phyloP scores from a whole-genome alignment of 2,113 vertebrate species.

The Cololabis saira region DNA sequence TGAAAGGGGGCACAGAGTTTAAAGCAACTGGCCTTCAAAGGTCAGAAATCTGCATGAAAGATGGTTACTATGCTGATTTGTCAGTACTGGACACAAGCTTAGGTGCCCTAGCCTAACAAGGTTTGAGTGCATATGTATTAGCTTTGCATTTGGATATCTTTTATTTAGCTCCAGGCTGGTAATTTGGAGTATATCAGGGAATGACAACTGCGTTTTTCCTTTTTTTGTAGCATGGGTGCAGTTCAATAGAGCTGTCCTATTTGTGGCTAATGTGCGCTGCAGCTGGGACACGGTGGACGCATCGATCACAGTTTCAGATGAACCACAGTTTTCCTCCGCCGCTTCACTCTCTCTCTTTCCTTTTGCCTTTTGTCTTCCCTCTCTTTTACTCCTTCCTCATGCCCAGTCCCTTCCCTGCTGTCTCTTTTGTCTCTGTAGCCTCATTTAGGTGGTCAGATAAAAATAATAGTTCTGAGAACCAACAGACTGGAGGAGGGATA shows the following conservation, averaged over 20 bases:
- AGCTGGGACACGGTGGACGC: constrained; percentile 63
- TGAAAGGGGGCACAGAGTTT: too few species aligned
- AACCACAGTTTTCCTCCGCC: constrained; percentile 64
- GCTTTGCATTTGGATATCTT: constrained; percentile 33
- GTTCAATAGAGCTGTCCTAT: constrained; percentile 73
- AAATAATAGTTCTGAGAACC: constrained; percentile 73
- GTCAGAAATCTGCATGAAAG: too few species aligned
- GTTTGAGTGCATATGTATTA: constrained; percentile 15
- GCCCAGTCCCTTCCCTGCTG: not conserved
- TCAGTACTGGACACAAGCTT: too few species aligned
- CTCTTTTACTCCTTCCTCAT: constrained; percentile 34
- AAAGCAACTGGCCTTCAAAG: too few species aligned
- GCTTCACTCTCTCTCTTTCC: constrained; percentile 47
- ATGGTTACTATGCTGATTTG: too few species aligned
- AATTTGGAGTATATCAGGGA: constrained; percentile 40
- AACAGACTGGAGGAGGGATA: constrained; percentile 35
- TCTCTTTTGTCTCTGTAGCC: constrained; percentile 52
- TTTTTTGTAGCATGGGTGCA: constrained; percentile 54
- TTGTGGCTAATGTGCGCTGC: constrained; percentile 57
- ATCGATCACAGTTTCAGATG: constrained; percentile 78
- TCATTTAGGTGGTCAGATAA: constrained; percentile 71
- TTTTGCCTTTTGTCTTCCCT: constrained; percentile 22
- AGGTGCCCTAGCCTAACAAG: too few species aligned
- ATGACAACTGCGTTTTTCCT: constrained; percentile 51
- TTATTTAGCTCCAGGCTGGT: constrained; percentile 34